Evolutionary conservation across 64 coral and sea anemone species (phyloP).

Genomic region (Dendrophyllia cribrosa): DNA sequence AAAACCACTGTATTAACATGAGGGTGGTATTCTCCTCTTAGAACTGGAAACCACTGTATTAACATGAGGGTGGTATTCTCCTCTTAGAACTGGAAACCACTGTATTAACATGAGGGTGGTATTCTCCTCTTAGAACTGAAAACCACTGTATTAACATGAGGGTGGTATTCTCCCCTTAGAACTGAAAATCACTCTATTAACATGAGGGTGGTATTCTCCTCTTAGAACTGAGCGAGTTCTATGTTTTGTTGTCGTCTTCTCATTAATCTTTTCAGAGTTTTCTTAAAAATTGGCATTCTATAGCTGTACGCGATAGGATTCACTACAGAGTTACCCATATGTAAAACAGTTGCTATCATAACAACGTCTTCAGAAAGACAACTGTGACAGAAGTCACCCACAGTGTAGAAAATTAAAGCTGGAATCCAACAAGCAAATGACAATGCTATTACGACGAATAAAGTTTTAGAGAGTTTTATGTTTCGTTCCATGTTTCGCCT

Average conservation of each 20-base stretch:
- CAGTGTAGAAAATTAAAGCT: neutral
- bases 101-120: too few relatives aligned
- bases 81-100: too few relatives aligned
- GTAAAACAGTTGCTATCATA: neutral
- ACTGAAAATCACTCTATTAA: too few relatives aligned
- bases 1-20: too few relatives aligned
- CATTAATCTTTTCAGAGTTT: neutral
- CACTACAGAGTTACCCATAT: neutral
- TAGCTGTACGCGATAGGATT: neutral
- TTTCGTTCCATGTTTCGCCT: neutral
- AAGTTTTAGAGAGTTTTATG: neutral
- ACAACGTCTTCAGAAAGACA: neutral
- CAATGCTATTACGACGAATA: neutral
- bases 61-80: too few relatives aligned
- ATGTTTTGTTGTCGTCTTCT: neutral
- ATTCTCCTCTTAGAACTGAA: too few relatives aligned
- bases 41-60: neutral
- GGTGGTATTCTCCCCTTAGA: too few relatives aligned
- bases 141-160: too few relatives aligned
- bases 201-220: too few relatives aligned
- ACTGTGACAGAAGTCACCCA: neutral
- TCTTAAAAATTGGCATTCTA: neutral
- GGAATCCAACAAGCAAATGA: slow-evolving; percentile 16
- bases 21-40: neutral
- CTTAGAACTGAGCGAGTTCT: neutral